These are phyloP conservation scores for Epizoanthus rinbou DNA, from an alignment of 92 coral and sea anemone species.

Conservation along the genomic window DNA sequence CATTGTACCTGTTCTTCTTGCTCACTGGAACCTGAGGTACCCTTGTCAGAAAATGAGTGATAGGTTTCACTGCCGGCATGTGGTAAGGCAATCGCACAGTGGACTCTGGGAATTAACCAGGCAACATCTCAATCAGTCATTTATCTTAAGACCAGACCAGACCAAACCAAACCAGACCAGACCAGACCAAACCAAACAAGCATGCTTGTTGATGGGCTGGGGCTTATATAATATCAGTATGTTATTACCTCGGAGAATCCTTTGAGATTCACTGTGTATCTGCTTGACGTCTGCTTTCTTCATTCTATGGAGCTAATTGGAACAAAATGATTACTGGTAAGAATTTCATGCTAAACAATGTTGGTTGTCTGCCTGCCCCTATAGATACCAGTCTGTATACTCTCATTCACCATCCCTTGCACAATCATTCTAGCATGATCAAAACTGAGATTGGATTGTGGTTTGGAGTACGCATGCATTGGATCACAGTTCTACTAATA, in stretches of 20 bases:
- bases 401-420: too few species aligned
- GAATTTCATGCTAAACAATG: not conserved
- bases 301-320: constrained; percentile 74
- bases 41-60: constrained; percentile 84
- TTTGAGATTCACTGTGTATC: constrained; percentile 89
- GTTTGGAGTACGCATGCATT: too few species aligned
- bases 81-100: constrained; percentile 83
- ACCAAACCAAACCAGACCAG: too few species aligned
- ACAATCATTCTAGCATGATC: too few species aligned
- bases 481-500: too few species aligned
- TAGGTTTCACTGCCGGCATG: constrained; percentile 73
- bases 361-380: too few species aligned
- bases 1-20: constrained; percentile 35
- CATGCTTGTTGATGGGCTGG: not conserved
- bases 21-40: constrained; percentile 61
- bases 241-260: constrained; percentile 85
- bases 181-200: too few species aligned
- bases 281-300: constrained; percentile 75
- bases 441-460: too few species aligned
- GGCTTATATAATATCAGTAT: not conserved
- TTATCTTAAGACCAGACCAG: too few species aligned
- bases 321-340: constrained; percentile 32
- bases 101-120: constrained; percentile 63
- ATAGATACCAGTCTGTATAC: too few species aligned
- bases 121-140: not conserved